Conservation (phyloP, 2,888 invertebrate genomes). For the Leucozona laternaria region DNA sequence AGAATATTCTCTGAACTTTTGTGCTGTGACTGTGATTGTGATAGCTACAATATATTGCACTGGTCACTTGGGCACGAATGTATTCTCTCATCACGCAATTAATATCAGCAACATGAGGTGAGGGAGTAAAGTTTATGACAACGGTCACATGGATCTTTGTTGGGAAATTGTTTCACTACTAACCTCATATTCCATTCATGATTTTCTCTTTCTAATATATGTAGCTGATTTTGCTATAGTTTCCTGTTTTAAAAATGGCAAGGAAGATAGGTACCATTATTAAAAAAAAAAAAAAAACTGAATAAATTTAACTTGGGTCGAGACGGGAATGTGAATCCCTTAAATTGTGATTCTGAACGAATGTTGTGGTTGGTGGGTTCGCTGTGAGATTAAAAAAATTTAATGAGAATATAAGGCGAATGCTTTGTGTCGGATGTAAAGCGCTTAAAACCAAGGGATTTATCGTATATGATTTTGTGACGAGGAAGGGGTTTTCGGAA, state of each 20-base stretch:
- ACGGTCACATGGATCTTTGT: not conserved
- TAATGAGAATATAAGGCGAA: conserved; percentile 50
- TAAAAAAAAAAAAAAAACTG: conserved; percentile 28
- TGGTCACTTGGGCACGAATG: conserved; percentile 28
- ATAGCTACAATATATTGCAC: conserved; percentile 12
- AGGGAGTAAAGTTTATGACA: conserved; percentile 21
- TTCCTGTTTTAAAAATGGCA: not conserved
- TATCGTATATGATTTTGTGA: not conserved
- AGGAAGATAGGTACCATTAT: too few relatives aligned
- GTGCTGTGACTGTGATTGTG: conserved; percentile 7
- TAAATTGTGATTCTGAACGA: conserved; percentile 56
- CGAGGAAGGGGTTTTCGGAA: not conserved
- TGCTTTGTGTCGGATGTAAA: conserved; percentile 49
- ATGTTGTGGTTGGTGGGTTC: conserved; percentile 8
- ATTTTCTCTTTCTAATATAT: conserved; percentile 21
- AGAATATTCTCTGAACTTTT: not conserved
- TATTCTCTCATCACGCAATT: conserved; percentile 32
- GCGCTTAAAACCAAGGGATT: conserved; percentile 37
- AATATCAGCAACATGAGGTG: conserved; percentile 10
- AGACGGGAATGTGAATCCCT: conserved; percentile 27
- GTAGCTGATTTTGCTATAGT: not conserved
- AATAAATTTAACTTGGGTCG: conserved; percentile 46
- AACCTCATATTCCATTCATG: conserved; percentile 40
- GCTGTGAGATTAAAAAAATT: conserved; percentile 21
- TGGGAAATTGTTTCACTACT: conserved; percentile 54